Evolutionary conservation across 2,797 vertebrate genomes (phyloP), one percentile per base, ranked within the genome.

Genomic region (Myotis pilosus): DNA sequence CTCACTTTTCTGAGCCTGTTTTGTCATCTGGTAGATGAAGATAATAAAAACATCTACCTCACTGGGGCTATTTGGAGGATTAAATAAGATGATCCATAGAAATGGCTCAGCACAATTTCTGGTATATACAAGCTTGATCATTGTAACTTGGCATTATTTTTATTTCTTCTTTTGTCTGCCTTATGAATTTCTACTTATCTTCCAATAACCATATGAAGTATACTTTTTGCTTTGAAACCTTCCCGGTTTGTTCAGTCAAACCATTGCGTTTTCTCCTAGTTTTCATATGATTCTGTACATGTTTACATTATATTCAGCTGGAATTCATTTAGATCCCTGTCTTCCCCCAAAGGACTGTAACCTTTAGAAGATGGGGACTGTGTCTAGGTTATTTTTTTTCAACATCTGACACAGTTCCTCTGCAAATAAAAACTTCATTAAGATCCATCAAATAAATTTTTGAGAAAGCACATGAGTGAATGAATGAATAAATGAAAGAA

Each of bases 221-320:
- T n/a, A 57, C 2, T 28, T 84, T 87, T 64, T 93, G 55, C 78
- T 93, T 93, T 90, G 68, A 85, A 95, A 87, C 17, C 6, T 87
- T 6, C 3, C 38, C 72, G 33, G 17, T 72, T 6, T 89, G 22
- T 83, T 85, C 28, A 87, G 64, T 28, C 11, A 81, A 87, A 64
- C 49, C 36, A 57, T 69, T 87, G 62, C 5, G n/a, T 84, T 94
- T 79, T 79, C 41, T 68, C 72, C 23, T 85, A 17, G 36, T 36
- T 91, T 92, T 60, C 23, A 4, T 62, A 64, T 49, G 51, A 55
- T 82, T 87, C 36, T 64, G 30, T 25, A 28, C 6, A 23, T 74
- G 84, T 82, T 85, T 92, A 49, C 17, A 74, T 44, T 72, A 44
- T 4, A 49, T 20, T 74, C 33, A 57, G 33, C 44, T 91, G 47